phyloP scores from a whole-genome alignment of 92 coral and sea anemone genomes.

The Actinernus sp. region DNA sequence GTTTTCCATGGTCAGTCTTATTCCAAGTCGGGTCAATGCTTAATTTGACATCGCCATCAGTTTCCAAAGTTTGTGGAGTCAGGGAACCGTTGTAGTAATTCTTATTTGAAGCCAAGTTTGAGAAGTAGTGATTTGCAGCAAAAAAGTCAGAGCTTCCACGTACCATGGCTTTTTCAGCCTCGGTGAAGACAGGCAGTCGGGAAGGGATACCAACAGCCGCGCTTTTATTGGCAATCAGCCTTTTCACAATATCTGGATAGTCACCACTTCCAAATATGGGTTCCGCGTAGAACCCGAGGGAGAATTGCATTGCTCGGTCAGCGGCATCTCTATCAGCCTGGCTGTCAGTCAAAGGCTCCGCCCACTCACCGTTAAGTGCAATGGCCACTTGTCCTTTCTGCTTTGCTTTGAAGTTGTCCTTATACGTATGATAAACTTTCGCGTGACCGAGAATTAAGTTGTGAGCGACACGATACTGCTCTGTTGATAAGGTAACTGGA shows the following conservation, averaged over 20 bases:
- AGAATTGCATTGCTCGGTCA: no score
- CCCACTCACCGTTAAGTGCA: constrained; percentile 69
- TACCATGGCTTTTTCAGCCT: constrained; percentile 42
- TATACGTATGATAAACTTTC: constrained; percentile 64
- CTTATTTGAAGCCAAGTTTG: constrained; percentile 34
- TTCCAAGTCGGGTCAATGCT: no score
- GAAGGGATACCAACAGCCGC: constrained; percentile 49
- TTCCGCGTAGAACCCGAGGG: constrained; percentile 78
- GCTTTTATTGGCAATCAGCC: constrained; percentile 64
- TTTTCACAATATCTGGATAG: constrained; percentile 77
- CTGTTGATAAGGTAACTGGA: constrained; percentile 27
- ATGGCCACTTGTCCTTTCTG: constrained; percentile 66
- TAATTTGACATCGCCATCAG: no score
- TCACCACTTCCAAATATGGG: constrained; percentile 84
- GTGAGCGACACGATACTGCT: constrained; percentile 66
- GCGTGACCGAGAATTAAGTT: constrained; percentile 81
- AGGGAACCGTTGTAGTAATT: constrained; percentile 13
- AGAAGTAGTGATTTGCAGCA: constrained; percentile 70
- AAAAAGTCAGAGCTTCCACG: constrained; percentile 77
- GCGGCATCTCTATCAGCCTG: no score
- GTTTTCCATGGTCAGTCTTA: constrained; percentile 30
- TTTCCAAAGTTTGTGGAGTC: no score
- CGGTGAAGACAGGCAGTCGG: constrained; percentile 68
- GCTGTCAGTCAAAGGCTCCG: constrained; percentile 61
- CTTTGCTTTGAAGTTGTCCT: constrained; percentile 46